Conservation (phyloP, 2,113 vertebrate species). For the Pluvianellus socialis region DNA sequence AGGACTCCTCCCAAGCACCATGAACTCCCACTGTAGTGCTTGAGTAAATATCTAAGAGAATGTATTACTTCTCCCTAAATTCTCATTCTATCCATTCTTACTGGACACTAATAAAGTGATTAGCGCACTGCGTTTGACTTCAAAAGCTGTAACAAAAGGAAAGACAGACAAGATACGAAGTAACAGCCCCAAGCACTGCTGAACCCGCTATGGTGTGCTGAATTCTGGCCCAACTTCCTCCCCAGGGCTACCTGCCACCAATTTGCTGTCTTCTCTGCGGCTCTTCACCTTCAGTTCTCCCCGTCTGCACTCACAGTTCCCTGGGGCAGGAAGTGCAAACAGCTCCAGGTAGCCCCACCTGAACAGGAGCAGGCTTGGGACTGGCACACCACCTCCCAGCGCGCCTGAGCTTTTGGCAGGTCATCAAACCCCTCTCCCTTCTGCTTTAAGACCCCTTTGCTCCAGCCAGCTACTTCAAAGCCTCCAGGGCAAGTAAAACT, state of each 20-base stretch:
- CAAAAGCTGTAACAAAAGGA: not conserved
- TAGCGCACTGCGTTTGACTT: not conserved
- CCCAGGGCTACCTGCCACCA: not conserved
- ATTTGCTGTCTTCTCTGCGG: not conserved
- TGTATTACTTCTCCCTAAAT: not conserved
- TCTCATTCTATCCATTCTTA: not conserved
- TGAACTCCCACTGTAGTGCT: not conserved
- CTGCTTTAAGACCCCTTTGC: not conserved
- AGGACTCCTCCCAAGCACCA: not conserved
- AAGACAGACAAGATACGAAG: not conserved
- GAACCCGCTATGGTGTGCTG: not conserved
- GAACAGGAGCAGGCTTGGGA: rapidly evolving
- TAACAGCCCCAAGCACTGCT: not conserved
- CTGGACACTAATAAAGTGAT: not conserved
- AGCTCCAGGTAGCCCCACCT: not conserved
- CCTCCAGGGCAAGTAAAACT: not conserved
- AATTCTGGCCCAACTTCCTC: not conserved
- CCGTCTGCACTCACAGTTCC: rapidly evolving
- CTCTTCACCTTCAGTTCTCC: not conserved
- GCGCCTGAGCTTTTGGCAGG: not conserved
- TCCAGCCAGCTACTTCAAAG: not conserved
- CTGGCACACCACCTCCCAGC: not conserved
- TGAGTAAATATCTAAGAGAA: not conserved
- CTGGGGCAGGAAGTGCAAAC: not conserved
- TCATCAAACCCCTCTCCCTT: not conserved